Conservation (phyloP, 2,113 vertebrate genomes). For the Equus quagga region DNA sequence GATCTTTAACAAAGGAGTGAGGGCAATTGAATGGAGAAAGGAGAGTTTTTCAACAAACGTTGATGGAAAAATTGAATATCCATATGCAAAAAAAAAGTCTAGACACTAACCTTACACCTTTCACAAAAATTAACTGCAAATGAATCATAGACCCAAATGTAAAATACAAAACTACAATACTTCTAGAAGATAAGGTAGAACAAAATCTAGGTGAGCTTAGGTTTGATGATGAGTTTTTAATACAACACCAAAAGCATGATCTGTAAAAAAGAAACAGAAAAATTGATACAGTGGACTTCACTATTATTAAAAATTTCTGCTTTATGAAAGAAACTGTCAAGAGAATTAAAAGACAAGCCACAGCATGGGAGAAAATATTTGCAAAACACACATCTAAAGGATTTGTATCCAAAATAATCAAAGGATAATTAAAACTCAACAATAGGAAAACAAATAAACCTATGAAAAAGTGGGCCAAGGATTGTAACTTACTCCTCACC, state of each 20-base stretch:
- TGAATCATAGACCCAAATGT: not conserved
- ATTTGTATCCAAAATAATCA: not conserved
- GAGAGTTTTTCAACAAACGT: not conserved
- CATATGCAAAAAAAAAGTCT: not conserved
- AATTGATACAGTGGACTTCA: not conserved
- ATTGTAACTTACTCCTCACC: not conserved
- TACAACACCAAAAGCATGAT: not conserved
- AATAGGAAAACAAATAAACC: not conserved
- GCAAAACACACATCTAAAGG: not conserved
- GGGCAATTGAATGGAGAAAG: not conserved
- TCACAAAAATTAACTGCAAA: not conserved
- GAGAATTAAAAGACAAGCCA: not conserved
- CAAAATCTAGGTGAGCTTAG: not conserved
- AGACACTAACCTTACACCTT: not conserved
- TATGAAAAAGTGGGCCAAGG: not conserved
- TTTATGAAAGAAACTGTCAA: not conserved
- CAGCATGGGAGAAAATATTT: not conserved
- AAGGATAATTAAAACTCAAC: not conserved
- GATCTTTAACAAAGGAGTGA: not conserved
- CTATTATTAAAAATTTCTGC: not conserved
- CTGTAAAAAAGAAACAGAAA: not conserved
- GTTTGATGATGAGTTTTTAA: not conserved
- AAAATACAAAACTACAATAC: not conserved
- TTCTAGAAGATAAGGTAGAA: not conserved
- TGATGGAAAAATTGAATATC: not conserved